Percentiles rank a stretch among this genome's conserved stretches.
Conservation (phyloP, 2,113 vertebrate genomes). For the Cyprinus carpio region DNA sequence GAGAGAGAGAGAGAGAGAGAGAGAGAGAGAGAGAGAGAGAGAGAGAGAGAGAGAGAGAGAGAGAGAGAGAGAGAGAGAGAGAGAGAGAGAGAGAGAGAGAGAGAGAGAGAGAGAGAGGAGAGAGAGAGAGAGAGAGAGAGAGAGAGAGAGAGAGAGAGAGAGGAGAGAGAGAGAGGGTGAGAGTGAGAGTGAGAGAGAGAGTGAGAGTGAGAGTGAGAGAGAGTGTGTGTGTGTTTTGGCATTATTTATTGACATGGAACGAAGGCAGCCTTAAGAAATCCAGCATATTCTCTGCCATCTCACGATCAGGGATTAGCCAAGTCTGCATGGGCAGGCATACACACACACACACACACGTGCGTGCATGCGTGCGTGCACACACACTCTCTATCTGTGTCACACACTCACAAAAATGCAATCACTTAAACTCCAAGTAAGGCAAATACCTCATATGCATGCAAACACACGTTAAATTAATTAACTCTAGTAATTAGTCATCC, state of each 20-base stretch:
- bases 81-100: background rate
- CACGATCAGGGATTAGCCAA: constrained; percentile 40
- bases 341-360: constrained; percentile 16
- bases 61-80: background rate
- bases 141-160: no score
- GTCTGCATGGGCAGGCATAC: constrained; percentile 13
- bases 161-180: no score
- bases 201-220: background rate
- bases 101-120: no score
- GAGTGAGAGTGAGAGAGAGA: no score
- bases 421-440: constrained; percentile 18
- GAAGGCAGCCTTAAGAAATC: constrained; percentile 19
- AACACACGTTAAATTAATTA: constrained; percentile 43
- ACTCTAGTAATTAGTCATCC: constrained; percentile 38
- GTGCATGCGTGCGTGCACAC: background rate
- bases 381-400: background rate
- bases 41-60: no score
- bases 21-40: background rate
- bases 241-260: constrained; percentile 38
- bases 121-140: no score
- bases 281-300: constrained; percentile 38
- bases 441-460: constrained; percentile 42
- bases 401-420: constrained; percentile 23
- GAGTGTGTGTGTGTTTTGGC: constrained; percentile 10
- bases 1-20: no score